phyloP scores from a whole-genome alignment of 2,113 vertebrate genomes.

The Cygnus buccinator region DNA sequence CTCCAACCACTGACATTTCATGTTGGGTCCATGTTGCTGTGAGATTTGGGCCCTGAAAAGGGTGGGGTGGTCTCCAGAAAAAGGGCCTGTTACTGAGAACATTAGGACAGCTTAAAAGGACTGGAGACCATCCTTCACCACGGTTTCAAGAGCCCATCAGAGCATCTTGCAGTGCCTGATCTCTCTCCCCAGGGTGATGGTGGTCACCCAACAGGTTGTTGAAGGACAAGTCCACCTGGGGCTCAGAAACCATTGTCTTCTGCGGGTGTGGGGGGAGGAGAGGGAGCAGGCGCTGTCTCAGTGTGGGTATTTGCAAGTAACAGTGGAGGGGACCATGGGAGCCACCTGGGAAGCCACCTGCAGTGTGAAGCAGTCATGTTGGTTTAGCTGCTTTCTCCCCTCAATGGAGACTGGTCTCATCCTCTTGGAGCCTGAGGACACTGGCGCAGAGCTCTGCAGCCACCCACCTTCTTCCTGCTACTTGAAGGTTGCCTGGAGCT shows the following conservation, averaged over 20 bases:
- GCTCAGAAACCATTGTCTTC: neutral
- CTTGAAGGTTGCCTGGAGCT: neutral
- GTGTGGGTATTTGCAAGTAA: neutral
- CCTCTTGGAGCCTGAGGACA: neutral
- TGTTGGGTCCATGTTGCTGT: neutral
- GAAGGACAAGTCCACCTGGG: neutral
- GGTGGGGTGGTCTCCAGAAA: neutral
- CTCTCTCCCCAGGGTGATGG: too few relatives aligned
- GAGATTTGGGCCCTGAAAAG: neutral
- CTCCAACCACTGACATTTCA: rapidly evolving
- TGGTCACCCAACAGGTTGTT: too few relatives aligned
- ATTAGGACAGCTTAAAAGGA: rapidly evolving
- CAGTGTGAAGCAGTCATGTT: neutral
- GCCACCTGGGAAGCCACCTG: rapidly evolving
- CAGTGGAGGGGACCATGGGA: rapidly evolving
- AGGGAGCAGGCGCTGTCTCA: neutral
- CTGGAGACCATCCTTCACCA: too few relatives aligned
- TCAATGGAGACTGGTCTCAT: neutral
- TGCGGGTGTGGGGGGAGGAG: neutral
- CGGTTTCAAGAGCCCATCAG: rapidly evolving
- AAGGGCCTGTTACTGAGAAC: neutral
- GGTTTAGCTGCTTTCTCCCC: neutral
- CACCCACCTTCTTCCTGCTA: neutral
- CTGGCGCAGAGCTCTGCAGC: rapidly evolving
- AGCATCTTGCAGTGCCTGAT: neutral